Evolutionary conservation across 2,113 vertebrate genomes (phyloP).

Genomic region (Onychorhynchus coronatus): DNA sequence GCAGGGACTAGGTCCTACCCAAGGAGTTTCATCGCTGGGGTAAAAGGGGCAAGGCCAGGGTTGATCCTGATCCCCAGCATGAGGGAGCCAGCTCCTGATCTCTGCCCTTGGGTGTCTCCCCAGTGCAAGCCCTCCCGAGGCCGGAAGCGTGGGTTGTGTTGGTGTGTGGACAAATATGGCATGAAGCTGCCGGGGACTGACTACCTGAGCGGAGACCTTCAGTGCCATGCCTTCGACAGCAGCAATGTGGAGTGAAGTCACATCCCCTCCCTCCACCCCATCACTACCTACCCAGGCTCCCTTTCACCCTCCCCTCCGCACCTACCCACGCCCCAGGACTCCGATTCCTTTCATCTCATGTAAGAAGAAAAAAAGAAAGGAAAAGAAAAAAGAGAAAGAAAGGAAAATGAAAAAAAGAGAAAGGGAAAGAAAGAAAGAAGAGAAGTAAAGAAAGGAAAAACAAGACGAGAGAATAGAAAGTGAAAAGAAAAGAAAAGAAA

Average conservation of each 20-base stretch:
- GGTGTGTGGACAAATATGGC: slow-evolving; percentile 98
- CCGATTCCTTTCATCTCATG: slow-evolving; percentile 80
- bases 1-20: background rate
- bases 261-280: slow-evolving; percentile 67
- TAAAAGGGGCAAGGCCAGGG: background rate
- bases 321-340: slow-evolving; percentile 68
- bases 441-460: background rate
- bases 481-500: background rate
- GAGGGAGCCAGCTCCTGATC: background rate
- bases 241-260: slow-evolving; percentile 89
- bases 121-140: slow-evolving; percentile 98
- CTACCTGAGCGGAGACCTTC: slow-evolving; percentile 90
- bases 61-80: background rate
- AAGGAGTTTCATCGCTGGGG: background rate
- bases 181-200: slow-evolving; percentile 93
- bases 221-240: slow-evolving; percentile 94
- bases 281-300: slow-evolving; percentile 63
- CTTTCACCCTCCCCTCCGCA: slow-evolving; percentile 69
- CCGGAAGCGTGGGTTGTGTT: slow-evolving; percentile 94
- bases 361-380: slow-evolving; percentile 61
- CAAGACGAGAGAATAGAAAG: background rate
- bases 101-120: slow-evolving; percentile 10
- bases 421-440: background rate
- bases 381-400: slow-evolving; percentile 49
- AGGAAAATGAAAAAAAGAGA: background rate